phyloP scores from a whole-genome alignment of 2,113 vertebrate genomes.

The Channa maculata region DNA sequence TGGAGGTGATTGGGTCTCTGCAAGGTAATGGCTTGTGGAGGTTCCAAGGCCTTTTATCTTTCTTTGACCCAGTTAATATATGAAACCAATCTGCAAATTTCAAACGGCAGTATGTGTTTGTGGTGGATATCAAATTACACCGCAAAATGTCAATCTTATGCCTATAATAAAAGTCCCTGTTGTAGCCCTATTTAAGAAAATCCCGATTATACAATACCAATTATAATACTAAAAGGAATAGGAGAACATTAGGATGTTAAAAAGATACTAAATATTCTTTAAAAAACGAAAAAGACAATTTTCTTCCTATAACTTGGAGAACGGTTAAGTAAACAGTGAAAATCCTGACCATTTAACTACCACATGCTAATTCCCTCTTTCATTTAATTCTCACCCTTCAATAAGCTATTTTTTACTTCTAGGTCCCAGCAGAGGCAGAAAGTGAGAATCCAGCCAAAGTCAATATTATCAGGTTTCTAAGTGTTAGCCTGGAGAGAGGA shows the following conservation, averaged over 20 bases:
- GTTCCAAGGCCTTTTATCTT: slow-evolving; percentile 51
- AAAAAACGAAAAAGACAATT: background rate
- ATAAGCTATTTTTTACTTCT: slow-evolving; percentile 55
- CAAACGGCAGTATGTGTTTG: slow-evolving; percentile 8
- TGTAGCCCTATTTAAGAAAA: slow-evolving; percentile 5
- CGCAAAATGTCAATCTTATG: slow-evolving; percentile 12
- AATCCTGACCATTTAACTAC: slow-evolving; percentile 48
- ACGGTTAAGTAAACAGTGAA: slow-evolving; percentile 26
- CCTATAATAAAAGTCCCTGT: background rate
- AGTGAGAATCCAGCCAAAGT: slow-evolving; percentile 64
- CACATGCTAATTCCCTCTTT: slow-evolving; percentile 59
- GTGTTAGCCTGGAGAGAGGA: slow-evolving; percentile 57
- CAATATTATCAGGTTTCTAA: slow-evolving; percentile 69
- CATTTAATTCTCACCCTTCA: slow-evolving; percentile 50
- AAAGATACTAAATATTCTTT: background rate
- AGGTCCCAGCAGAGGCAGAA: slow-evolving; percentile 53
- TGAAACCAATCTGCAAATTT: slow-evolving; percentile 39
- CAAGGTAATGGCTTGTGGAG: slow-evolving; percentile 54
- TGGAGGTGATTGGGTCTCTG: slow-evolving; percentile 66
- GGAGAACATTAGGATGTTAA: background rate
- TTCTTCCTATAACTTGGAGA: slow-evolving; percentile 12
- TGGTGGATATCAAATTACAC: slow-evolving; percentile 33
- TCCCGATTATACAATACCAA: too few species aligned
- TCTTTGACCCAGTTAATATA: slow-evolving; percentile 34
- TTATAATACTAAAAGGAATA: too few species aligned